Evolutionary conservation across 2,797 vertebrate species (phyloP).

Genomic region (Orientallactaga sibirica): DNA sequence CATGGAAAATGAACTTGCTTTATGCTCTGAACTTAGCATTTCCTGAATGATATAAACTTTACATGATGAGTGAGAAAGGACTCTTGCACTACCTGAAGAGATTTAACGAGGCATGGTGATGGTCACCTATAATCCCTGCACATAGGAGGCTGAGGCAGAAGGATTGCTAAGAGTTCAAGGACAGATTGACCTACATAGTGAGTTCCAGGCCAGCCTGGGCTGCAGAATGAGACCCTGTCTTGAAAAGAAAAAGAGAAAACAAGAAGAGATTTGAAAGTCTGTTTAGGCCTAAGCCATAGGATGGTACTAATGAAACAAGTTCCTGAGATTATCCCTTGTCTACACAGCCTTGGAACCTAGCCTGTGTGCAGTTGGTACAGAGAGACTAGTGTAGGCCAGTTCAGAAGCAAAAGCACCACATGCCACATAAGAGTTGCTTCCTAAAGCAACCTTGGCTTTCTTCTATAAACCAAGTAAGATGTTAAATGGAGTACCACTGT

Average conservation of each 20-base stretch:
- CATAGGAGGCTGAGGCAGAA: background rate
- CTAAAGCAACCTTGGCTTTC: background rate
- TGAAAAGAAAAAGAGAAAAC: background rate
- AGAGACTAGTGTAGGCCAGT: background rate
- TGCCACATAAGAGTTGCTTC: background rate
- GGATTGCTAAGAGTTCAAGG: background rate
- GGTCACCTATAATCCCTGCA: background rate
- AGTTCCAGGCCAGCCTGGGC: background rate
- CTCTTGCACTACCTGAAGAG: conserved; percentile 31
- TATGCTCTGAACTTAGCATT: background rate
- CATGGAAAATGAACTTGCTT: background rate
- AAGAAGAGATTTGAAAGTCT: conserved; percentile 7
- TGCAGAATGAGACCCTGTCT: background rate
- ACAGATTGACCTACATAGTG: background rate
- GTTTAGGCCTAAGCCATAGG: background rate
- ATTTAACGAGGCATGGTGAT: background rate
- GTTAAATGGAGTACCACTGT: background rate
- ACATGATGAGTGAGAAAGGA: conserved; percentile 46
- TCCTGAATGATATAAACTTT: conserved; percentile 47
- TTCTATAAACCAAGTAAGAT: background rate
- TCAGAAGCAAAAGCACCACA: background rate
- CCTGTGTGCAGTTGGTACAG: conserved; percentile 8
- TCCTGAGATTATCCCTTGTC: background rate
- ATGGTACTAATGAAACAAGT: background rate
- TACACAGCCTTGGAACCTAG: background rate